A percentile compares a stretch with the other conserved stretches of the same genome.
phyloP scores from a whole-genome alignment of 2,113 vertebrate species.

The Microtus oregoni region DNA sequence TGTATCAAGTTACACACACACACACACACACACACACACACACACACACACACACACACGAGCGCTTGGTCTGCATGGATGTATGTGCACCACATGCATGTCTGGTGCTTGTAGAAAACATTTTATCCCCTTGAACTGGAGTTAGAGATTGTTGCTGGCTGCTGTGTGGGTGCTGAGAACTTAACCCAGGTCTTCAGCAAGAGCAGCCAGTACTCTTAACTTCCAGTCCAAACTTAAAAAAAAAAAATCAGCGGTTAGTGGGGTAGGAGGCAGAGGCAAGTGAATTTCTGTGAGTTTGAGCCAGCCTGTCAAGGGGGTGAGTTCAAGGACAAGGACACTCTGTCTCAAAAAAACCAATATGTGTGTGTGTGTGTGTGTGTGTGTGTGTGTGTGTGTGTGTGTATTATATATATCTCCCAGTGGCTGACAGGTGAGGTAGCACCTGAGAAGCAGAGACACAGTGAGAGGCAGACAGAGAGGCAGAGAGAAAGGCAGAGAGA shows the following conservation, averaged over 20 bases:
- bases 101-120: not conserved
- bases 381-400: too few species aligned
- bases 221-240: not conserved
- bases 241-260: not conserved
- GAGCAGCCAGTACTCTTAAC: not conserved
- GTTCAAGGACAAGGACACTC: not conserved
- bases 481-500: too few species aligned
- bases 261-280: not conserved
- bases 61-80: not conserved
- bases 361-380: too few species aligned
- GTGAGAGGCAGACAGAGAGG: too few species aligned
- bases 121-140: not conserved
- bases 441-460: not conserved
- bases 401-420: not conserved
- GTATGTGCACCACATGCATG: not conserved
- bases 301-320: not conserved
- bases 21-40: too few species aligned
- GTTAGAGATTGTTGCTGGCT: too few species aligned
- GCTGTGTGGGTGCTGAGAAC: not conserved
- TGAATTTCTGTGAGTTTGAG: not conserved
- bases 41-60: too few species aligned
- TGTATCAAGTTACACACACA: not conserved
- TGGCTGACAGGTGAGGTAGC: not conserved
- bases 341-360: not conserved
- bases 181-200: not conserved